Percentiles rank a stretch among this genome's conserved stretches.
Evolutionary conservation across 2,888 invertebrate species (phyloP).

Genomic region (Branchinecta sandiegonensis): DNA sequence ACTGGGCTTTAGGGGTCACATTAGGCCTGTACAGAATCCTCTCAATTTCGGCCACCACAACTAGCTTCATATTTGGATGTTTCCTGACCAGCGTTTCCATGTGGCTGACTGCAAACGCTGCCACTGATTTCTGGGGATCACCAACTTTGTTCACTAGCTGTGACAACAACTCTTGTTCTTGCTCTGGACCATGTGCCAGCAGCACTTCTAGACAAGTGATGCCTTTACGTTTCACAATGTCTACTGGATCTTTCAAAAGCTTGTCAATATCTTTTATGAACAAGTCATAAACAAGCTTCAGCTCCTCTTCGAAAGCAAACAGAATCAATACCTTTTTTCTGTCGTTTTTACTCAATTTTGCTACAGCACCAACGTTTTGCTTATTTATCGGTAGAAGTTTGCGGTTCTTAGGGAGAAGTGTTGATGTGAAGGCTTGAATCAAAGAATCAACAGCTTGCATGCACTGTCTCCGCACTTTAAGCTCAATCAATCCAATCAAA

Average conservation of each 20-base stretch:
- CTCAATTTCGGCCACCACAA: constrained; percentile 75
- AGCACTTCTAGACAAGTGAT: constrained; percentile 57
- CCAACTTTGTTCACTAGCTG: constrained; percentile 87
- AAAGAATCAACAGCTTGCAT: constrained; percentile 31
- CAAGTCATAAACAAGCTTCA: constrained; percentile 56
- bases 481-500: constrained; percentile 59
- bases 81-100: constrained; percentile 62
- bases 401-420: constrained; percentile 46
- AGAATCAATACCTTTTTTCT: constrained; percentile 49
- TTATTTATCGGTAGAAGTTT: constrained; percentile 52
- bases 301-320: constrained; percentile 80
- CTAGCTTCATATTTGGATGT: constrained; percentile 82
- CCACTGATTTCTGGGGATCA: constrained; percentile 75
- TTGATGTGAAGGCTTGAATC: constrained; percentile 28
- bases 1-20: constrained; percentile 68
- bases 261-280: constrained; percentile 57
- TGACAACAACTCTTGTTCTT: constrained; percentile 58
- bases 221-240: constrained; percentile 64
- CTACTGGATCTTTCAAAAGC: constrained; percentile 61
- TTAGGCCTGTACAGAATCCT: constrained; percentile 71
- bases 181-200: constrained; percentile 61
- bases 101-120: constrained; percentile 72
- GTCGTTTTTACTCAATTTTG: constrained; percentile 42
- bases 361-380: constrained; percentile 44
- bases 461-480: constrained; percentile 53